Evolutionary conservation across 2,113 vertebrate genomes (phyloP).

Genomic region (Percopsis transmontana): DNA sequence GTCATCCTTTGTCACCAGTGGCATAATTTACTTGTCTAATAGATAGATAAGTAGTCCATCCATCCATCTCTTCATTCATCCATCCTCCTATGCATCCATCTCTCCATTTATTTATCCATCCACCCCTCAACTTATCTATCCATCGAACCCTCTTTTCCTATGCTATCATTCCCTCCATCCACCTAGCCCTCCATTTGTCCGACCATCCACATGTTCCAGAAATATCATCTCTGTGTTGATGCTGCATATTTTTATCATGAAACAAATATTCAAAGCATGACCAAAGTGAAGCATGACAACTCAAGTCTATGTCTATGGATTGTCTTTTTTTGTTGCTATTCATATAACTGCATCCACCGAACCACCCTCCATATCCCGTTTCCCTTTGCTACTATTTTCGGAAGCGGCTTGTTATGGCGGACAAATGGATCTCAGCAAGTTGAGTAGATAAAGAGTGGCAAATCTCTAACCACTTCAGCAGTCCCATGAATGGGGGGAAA

Average conservation of each 20-base stretch:
- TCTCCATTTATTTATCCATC: background rate
- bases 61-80: slow-evolving; percentile 25
- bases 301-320: background rate
- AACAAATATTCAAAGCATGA: background rate
- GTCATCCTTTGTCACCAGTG: background rate
- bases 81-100: slow-evolving; percentile 15
- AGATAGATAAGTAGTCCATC: background rate
- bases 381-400: slow-evolving; percentile 38
- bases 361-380: background rate
- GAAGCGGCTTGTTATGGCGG: slow-evolving; percentile 28
- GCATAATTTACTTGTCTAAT: background rate
- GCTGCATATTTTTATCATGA: no score
- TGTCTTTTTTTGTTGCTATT: background rate
- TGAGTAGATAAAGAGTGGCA: slow-evolving; percentile 20
- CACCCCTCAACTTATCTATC: background rate
- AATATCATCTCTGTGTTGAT: no score
- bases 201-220: no score
- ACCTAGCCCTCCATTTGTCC: no score
- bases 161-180: background rate
- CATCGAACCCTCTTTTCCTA: no score
- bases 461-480: slow-evolving; percentile 20
- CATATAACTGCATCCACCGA: slow-evolving; percentile 13
- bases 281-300: background rate
- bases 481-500: slow-evolving; percentile 18
- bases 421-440: slow-evolving; percentile 71